Evolutionary conservation across 1,140 invertebrate genomes (phyloP).

Genomic region (Neomicropteryx cornuta): DNA sequence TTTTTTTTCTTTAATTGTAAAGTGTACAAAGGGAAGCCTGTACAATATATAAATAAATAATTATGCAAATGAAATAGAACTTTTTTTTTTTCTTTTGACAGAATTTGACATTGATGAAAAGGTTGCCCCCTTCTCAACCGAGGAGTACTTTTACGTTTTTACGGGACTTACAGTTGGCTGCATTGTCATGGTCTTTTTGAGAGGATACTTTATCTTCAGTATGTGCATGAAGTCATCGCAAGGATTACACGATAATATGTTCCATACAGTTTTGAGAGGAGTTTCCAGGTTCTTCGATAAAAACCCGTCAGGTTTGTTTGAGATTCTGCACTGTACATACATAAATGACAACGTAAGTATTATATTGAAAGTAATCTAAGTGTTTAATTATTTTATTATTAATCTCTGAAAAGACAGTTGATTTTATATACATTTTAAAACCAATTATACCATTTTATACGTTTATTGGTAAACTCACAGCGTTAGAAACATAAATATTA

Average conservation of each 20-base stretch:
- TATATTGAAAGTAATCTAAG: not conserved
- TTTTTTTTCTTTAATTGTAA: no score
- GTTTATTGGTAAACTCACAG: not conserved
- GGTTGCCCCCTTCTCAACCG: conserved; percentile 1
- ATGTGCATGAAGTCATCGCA: conserved; percentile 48
- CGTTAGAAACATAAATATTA: not conserved
- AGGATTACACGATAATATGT: conserved; percentile 55
- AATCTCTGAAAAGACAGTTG: not conserved
- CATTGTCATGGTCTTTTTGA: conserved; percentile 26
- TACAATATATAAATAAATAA: no score
- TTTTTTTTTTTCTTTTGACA: no score
- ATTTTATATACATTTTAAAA: not conserved
- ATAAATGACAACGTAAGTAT: not conserved
- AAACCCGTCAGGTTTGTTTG: conserved; percentile 52
- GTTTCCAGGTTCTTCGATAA: conserved; percentile 72
- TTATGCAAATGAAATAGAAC: no score
- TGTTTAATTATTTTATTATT: not conserved
- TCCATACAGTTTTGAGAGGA: conserved; percentile 44
- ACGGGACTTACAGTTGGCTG: conserved; percentile 11
- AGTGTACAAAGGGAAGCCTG: no score
- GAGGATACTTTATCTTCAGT: conserved; percentile 40
- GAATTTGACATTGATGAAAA: not conserved
- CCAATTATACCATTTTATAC: not conserved
- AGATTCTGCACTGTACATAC: not conserved
- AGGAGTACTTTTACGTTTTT: conserved; percentile 18